Conservation (phyloP, 1,140 invertebrate species). For the Eumeta japonica region DNA sequence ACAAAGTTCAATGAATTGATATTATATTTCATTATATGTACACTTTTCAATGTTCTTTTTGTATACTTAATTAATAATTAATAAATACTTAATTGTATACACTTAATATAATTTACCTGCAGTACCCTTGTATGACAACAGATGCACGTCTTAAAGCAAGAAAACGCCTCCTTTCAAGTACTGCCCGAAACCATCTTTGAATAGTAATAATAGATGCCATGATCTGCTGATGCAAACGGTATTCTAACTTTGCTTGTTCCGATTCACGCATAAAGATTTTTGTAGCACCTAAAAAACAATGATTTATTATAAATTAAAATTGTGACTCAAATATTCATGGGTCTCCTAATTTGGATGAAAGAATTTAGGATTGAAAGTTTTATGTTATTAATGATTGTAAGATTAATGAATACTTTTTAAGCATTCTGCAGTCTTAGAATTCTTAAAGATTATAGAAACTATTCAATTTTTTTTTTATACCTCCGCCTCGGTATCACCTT, state of each 20-base stretch:
- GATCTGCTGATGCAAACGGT: constrained; percentile 88
- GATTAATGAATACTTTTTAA: too few relatives aligned
- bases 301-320: neutral
- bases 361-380: too few relatives aligned
- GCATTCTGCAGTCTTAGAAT: too few relatives aligned
- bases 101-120: constrained; percentile 34
- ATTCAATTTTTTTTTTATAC: too few relatives aligned
- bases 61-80: constrained; percentile 1
- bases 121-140: constrained; percentile 75
- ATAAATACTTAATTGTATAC: constrained; percentile 10
- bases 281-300: constrained; percentile 56
- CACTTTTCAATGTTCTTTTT: constrained; percentile 3
- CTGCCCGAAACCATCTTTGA: constrained; percentile 87
- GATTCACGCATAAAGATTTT: constrained; percentile 93
- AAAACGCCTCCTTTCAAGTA: constrained; percentile 76
- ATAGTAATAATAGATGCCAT: constrained; percentile 89
- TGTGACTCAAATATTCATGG: neutral
- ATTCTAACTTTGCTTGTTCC: constrained; percentile 91
- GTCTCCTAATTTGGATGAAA: too few relatives aligned
- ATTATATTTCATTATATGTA: too few relatives aligned
- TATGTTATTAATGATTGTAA: too few relatives aligned
- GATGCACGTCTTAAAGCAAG: constrained; percentile 71
- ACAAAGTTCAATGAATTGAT: too few relatives aligned
- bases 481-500: too few relatives aligned
- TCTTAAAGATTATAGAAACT: too few relatives aligned